Evolutionary conservation across 2,113 vertebrate genomes (phyloP), one percentile per base, ranked within the genome.

Genomic region (Calyptomena viridis): DNA sequence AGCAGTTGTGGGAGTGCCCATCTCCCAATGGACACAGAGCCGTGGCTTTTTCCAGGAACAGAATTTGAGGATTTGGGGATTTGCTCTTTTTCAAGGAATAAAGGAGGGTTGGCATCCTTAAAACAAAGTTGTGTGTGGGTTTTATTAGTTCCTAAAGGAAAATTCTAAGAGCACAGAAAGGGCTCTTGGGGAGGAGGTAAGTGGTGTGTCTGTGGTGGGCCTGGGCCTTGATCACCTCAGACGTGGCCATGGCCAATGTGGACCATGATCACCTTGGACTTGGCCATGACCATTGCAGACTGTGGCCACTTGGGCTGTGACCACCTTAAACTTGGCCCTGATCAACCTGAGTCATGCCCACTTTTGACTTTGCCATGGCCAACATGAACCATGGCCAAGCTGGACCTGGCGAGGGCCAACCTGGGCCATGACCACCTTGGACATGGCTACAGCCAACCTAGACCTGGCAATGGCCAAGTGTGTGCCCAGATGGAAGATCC

Each of bases 41-140:
- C 21, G 35, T 60, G 88, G 73, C 68, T 92, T 97, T 96, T 96
- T 77, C 94, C 92, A 82, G 17, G 4, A 85, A 20, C 20, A 42
- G 42, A 84, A 77, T 9, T 17, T 11, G 13, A 30, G 67, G 25
- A 28, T 18, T 17, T 11, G 13, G n/a, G 67, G 25, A 28, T 18
- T 60, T 20, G 8, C 10, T 9, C 28, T 35, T 72, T 89, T 75
- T 30, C n/a, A 58, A 72, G 75, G 63, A 90, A 80, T n/a, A 30
- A 72, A 33, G 74, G 66, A 72, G 83, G 64, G 56, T 55, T 53
- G 49, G 72, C 56, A 46, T 64, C 62, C 52, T 87, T 66, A 40
- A 60, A 93, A 33, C 10, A 72, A 55, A 91, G 66, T 4, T 8
- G 40, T 22, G 5, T 6, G 80, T 25, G 55, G 81, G 62, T 40